Conservation (phyloP, 1,140 invertebrate species). For the Cotesia chilonis region DNA sequence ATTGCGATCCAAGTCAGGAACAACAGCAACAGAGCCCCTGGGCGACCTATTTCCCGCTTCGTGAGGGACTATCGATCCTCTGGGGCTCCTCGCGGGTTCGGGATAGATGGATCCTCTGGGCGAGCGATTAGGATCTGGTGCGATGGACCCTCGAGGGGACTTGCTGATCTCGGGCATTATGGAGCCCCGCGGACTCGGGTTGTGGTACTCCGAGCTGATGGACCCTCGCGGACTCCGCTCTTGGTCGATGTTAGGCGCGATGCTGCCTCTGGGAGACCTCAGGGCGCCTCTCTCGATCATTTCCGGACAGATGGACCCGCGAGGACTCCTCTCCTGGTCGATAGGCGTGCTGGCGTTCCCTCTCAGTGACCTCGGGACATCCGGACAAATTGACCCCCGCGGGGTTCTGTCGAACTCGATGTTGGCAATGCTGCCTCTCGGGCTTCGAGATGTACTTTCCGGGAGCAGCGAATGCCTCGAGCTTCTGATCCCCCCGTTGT, state of each 20-base stretch:
- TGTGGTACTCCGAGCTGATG: conserved; percentile 46
- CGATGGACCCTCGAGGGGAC: conserved; percentile 70
- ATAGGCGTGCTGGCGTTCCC: conserved; percentile 65
- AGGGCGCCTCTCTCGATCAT: conserved; percentile 40
- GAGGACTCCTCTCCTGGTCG: conserved; percentile 53
- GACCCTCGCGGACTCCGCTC: conserved; percentile 49
- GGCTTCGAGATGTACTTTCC: conserved; percentile 62
- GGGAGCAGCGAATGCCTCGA: conserved; percentile 72
- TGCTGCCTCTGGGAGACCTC: conserved; percentile 56
- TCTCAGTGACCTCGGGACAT: conserved; percentile 66
- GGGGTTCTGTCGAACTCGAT: conserved; percentile 69
- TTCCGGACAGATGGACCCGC: conserved; percentile 49
- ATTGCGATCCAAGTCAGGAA: conserved; percentile 59
- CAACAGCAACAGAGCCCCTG: conserved; percentile 64
- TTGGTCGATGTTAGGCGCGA: conserved; percentile 39
- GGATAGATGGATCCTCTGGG: conserved; percentile 69
- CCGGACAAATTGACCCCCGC: conserved; percentile 71
- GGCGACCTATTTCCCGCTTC: conserved; percentile 64
- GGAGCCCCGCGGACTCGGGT: conserved; percentile 69
- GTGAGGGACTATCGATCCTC: conserved; percentile 69
- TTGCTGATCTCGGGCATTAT: conserved; percentile 63
- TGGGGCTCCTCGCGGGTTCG: conserved; percentile 66
- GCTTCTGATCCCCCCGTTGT: conserved; percentile 62
- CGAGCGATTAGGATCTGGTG: conserved; percentile 66
- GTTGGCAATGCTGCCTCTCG: conserved; percentile 62